Base-by-base conservation (phyloP, 2,888 invertebrate genomes). In the Synergus itoensis region DNA sequence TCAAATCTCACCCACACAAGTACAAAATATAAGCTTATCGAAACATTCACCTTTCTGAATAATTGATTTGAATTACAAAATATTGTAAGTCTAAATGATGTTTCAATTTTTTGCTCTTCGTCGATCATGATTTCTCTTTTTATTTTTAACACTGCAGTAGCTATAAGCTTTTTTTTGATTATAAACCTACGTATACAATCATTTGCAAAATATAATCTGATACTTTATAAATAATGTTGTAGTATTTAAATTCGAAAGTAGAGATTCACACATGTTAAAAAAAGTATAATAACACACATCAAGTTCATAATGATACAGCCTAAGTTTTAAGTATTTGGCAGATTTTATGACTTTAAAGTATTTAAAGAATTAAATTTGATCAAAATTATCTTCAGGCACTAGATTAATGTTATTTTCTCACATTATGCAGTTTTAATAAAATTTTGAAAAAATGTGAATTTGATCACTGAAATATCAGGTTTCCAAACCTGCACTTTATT, bases 21-120 rank as follows among this genome's bases (percentile, higher is more conserved):
- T 65, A 65, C 4, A 65, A 65, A 64, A 41, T 11, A 41, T 18
- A 65, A 65, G 40, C 64, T 9, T 65, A 65, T 41, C 4, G 40
- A 41, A 65, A 65, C 11, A 65, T 40, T 40, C 41, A 40, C 41
- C 1, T 65, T 65, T 65, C 9, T 41, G 41, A 40, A n/a, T 65
- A 65, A 65, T 65, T 41, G 21, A 28, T 60, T 21, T 12, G 21
- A 11, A 21, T 21, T 21, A 12, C 60, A 60, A 60, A 12, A 12
- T 5, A 16, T 3, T 57, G 57, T 57, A 18, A 57, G 57, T 18
- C 60, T 60, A 11, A 60, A n/a, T n/a, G 9, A 57, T 18, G 2
- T 18, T 5, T 18, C n/a, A 57, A 9, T 12, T 11, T 3, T 45
- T 14, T 12, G 3, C 14, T 14, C 0, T 11, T 12, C 45, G 45